Conservation (phyloP, 2,888 invertebrate genomes). For the Phoenoteleia sp. region DNA sequence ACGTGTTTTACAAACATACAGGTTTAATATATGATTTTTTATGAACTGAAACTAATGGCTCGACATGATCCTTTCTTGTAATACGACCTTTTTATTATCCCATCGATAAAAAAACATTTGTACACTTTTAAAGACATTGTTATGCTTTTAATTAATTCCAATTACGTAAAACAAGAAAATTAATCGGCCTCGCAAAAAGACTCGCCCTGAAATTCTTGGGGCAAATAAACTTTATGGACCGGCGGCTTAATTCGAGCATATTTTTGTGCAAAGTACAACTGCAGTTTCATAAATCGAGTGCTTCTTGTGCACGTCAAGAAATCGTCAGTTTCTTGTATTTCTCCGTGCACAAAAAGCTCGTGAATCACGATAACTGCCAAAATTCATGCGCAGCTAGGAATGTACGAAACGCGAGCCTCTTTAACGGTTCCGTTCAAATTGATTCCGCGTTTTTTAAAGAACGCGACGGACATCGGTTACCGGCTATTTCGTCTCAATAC, state of each 20-base stretch:
- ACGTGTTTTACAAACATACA: no score
- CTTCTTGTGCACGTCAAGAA: constrained; percentile 63
- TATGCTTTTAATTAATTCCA: no score
- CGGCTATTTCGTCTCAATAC: constrained; percentile 59
- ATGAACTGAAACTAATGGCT: no score
- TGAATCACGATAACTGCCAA: constrained; percentile 54
- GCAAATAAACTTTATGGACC: constrained; percentile 35
- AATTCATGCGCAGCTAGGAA: constrained; percentile 60
- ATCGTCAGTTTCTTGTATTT: constrained; percentile 56
- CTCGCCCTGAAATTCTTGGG: constrained; percentile 17
- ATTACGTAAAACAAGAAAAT: not conserved
- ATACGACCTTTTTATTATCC: no score
- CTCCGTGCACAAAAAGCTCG: constrained; percentile 51
- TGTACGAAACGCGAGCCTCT: constrained; percentile 45
- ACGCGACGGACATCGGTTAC: constrained; percentile 20
- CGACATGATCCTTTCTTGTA: no score
- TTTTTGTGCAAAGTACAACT: constrained; percentile 50
- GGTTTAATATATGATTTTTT: no score
- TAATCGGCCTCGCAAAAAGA: not conserved
- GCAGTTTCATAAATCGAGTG: constrained; percentile 62
- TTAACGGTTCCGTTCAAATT: constrained; percentile 63
- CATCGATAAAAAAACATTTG: no score
- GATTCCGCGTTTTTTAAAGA: constrained; percentile 52
- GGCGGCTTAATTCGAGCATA: constrained; percentile 41
- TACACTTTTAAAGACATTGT: no score